A percentile compares a stretch with the other conserved stretches of the same genome.
Conservation (phyloP, 1,140 invertebrate species). For the Drosophila hydei region DNA sequence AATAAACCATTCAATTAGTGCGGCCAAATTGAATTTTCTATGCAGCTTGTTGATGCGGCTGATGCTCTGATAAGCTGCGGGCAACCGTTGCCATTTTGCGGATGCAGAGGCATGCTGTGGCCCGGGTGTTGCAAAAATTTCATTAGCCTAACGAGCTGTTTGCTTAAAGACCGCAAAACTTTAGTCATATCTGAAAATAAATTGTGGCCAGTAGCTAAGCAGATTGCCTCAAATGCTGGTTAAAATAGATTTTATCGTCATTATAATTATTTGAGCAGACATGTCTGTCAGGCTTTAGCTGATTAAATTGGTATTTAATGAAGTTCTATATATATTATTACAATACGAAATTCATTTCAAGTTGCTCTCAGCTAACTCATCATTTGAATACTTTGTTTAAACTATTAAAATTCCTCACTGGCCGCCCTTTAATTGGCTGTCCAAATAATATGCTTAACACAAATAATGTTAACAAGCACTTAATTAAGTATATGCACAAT, state of each 20-base stretch:
- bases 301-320: no score
- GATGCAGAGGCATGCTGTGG: background rate
- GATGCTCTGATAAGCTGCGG: conserved; percentile 68
- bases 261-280: background rate
- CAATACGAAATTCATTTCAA: no score
- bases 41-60: conserved; percentile 71
- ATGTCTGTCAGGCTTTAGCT: no score
- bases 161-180: conserved; percentile 60
- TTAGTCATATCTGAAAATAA: conserved; percentile 57
- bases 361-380: no score
- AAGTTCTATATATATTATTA: no score
- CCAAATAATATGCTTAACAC: conserved; percentile 52
- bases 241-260: background rate
- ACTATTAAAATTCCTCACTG: background rate
- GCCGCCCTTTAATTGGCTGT: conserved; percentile 43
- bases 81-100: conserved; percentile 39
- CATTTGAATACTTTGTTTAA: no score
- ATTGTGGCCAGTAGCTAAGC: conserved; percentile 31
- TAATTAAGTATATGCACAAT: conserved; percentile 78
- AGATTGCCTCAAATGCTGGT: background rate
- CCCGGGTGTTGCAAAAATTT: conserved; percentile 55
- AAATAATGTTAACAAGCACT: conserved; percentile 79
- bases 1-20: conserved; percentile 81
- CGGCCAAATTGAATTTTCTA: conserved; percentile 75
- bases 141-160: conserved; percentile 79